Evolutionary conservation across 1,140 invertebrate species (phyloP), one percentile per base, ranked within the genome.

Genomic region (Drosophila baimaii): DNA sequence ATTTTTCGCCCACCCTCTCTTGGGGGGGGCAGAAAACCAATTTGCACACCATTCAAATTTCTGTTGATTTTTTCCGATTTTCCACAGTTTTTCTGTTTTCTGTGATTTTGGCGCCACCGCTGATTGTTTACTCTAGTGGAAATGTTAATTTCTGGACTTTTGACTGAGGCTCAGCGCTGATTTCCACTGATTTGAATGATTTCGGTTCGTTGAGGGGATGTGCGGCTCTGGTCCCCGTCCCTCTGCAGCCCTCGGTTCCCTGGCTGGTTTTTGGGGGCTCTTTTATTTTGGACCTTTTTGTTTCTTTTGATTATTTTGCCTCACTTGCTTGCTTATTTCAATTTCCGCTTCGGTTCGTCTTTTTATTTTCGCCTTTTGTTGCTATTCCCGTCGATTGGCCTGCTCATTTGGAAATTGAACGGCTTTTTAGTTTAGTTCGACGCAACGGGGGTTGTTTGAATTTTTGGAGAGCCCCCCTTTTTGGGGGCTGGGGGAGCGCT

Each of bases 141-240:
- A 86, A 86, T 86, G 83, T 86, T 86, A 86, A 86, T 86, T 86
- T 86, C 76, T 88, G 79, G 83, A 86, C 83, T 88, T 86, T 82
- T 82, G 75, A 82, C 82, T 81, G 83, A 77, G 55, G 62, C 63
- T 75, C 54, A 57, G 51, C 52, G 65, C 62, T 58, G 51, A 65
- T 77, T 74, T 85, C 39, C 75, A 54, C 44, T 68, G 82, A 86
- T 86, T 86, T 86, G 65, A 81, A 82, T 79, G 79, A 82, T 86
- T 86, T 70, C 66, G 58, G 65, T 69, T 81, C 27, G 58, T 15
- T 43, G 23, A 10, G 27, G 70, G 79, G 72, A 68, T 77, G 68
- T 44, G 47, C 47, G 79, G 72, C 65, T 77, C 64, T 44, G 47
- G 27, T 13, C n/a, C 12, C 49, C 27, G 7, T 2, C 17, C 19